Percentiles rank a stretch among this genome's conserved stretches.
Conservation (phyloP, 2,113 vertebrate genomes). For the Callocephalon fimbriatum region DNA sequence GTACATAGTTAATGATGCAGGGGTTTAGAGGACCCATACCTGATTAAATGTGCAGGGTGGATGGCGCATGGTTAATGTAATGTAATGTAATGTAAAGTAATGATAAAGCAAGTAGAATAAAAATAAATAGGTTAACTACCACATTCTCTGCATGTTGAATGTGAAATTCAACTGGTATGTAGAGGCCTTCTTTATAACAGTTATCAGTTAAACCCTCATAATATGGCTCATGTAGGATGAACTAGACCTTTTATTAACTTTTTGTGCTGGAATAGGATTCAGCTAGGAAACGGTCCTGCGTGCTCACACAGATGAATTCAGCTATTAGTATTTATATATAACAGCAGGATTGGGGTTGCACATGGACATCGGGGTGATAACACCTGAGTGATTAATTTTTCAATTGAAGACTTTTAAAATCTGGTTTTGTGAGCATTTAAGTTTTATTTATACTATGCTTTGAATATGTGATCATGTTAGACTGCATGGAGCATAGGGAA, state of each 20-base stretch:
- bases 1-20: constrained; percentile 32
- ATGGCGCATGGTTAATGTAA: constrained; percentile 3
- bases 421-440: background rate
- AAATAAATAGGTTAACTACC: constrained; percentile 1
- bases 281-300: background rate
- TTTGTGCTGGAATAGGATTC: background rate
- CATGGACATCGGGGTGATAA: background rate
- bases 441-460: background rate
- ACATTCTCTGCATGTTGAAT: background rate
- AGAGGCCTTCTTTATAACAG: background rate
- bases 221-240: background rate
- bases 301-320: background rate
- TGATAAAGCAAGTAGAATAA: background rate
- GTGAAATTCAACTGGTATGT: background rate
- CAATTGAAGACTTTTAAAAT: background rate
- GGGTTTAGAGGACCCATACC: background rate
- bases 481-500: background rate
- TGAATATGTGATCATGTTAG: background rate
- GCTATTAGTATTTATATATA: background rate
- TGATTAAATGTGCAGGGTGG: constrained; percentile 13
- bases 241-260: background rate
- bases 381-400: background rate
- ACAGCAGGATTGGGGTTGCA: background rate
- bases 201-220: background rate
- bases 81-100: constrained; percentile 40